Conservation (phyloP, 1,140 invertebrate genomes). For the Zaprionus tsacasi region DNA sequence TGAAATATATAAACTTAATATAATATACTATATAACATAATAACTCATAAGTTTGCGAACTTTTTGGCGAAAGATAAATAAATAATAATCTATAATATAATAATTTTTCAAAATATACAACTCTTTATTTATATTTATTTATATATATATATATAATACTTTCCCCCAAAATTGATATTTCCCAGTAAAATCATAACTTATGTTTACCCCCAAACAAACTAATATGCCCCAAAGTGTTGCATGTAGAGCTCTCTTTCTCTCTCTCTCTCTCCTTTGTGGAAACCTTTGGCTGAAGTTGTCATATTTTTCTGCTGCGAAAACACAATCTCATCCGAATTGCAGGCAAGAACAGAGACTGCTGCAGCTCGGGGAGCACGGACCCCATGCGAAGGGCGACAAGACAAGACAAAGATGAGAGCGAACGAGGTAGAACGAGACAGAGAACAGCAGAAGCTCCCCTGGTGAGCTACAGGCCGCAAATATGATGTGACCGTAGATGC, state of each 20-base stretch:
- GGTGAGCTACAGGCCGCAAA: constrained; percentile 41
- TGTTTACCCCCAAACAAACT: not conserved
- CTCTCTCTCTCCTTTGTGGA: not conserved
- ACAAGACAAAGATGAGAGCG: not conserved
- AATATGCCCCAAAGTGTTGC: constrained; percentile 5
- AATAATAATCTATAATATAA: too few relatives aligned
- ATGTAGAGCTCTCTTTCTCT: not conserved
- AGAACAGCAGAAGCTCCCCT: constrained; percentile 1
- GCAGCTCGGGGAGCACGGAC: not conserved
- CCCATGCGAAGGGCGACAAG: constrained; percentile 2
- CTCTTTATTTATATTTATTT: not conserved
- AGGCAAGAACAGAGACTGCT: constrained; percentile 19
- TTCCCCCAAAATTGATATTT: not conserved
- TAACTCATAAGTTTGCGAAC: too few relatives aligned
- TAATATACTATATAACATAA: too few relatives aligned
- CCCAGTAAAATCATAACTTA: not conserved
- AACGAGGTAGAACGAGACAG: not conserved
- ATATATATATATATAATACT: not conserved
- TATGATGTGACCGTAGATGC: constrained; percentile 36
- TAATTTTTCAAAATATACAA: not conserved
- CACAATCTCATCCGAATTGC: constrained; percentile 56
- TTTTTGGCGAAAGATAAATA: too few relatives aligned
- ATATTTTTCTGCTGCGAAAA: constrained; percentile 38
- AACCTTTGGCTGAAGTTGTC: constrained; percentile 12
- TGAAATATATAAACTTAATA: not conserved